These are phyloP conservation scores for Popillia japonica DNA, from an alignment of 1,140 invertebrate species.

Conservation along the genomic window DNA sequence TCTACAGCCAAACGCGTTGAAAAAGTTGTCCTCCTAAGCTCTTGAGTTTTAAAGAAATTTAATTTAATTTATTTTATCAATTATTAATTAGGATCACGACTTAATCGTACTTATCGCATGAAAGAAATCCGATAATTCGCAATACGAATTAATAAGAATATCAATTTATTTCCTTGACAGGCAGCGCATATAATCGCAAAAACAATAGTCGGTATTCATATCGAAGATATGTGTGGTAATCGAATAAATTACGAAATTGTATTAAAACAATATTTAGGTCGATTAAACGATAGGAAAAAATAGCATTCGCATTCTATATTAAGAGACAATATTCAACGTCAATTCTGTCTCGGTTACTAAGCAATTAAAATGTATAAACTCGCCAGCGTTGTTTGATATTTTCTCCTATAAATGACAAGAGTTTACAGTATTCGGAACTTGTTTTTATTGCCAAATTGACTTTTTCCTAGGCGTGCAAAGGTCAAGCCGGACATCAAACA, in stretches of 20 bases:
- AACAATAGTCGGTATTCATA: not conserved
- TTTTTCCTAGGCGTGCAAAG: slow-evolving; percentile 35
- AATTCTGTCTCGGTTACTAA: not conserved
- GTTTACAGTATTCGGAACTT: slow-evolving; percentile 10
- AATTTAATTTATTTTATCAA: too few relatives aligned
- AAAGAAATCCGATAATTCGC: too few relatives aligned
- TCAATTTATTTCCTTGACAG: too few relatives aligned
- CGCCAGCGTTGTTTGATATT: not conserved
- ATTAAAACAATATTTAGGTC: slow-evolving; percentile 5
- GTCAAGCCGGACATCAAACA: slow-evolving; percentile 35
- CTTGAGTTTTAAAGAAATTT: too few relatives aligned
- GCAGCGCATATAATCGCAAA: too few relatives aligned
- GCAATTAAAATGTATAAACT: slow-evolving; percentile 22
- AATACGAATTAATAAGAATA: too few relatives aligned
- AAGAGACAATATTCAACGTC: not conserved
- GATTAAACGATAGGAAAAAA: not conserved
- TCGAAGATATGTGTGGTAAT: not conserved
- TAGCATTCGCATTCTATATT: not conserved
- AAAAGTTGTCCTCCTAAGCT: too few relatives aligned
- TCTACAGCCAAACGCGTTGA: too few relatives aligned
- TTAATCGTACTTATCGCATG: too few relatives aligned
- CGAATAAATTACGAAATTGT: not conserved
- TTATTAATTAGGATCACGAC: too few relatives aligned
- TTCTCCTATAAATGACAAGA: slow-evolving; percentile 32
- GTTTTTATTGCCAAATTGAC: slow-evolving; percentile 36